Conservation (phyloP, 2,113 vertebrate genomes). For the Microcebus griseorufus region DNA sequence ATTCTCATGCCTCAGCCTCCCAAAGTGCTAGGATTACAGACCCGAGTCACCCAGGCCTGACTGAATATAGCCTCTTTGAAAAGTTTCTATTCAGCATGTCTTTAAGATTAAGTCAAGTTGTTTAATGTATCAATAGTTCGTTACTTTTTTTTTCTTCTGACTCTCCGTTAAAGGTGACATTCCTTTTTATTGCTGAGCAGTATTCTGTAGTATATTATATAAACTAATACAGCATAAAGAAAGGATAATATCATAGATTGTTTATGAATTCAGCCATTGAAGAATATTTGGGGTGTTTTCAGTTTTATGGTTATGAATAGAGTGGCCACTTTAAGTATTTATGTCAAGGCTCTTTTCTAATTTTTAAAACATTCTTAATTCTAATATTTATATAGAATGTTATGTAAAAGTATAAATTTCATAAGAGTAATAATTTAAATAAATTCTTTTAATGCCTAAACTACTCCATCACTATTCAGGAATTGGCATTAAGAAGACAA, state of each 20-base stretch:
- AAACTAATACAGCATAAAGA: background rate
- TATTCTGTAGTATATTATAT: background rate
- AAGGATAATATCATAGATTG: background rate
- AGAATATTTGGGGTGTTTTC: constrained; percentile 4
- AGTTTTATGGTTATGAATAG: background rate
- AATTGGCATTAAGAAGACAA: constrained; percentile 51
- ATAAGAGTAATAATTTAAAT: constrained; percentile 40
- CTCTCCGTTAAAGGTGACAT: background rate
- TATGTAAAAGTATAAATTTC: constrained; percentile 16
- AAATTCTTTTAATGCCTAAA: constrained; percentile 27
- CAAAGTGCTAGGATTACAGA: no score
- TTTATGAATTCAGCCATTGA: background rate
- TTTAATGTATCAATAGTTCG: background rate
- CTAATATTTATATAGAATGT: background rate
- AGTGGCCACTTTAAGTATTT: background rate
- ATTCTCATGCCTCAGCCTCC: no score
- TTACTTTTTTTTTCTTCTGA: background rate
- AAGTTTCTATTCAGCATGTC: no score
- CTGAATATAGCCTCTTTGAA: no score
- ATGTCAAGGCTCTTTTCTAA: background rate
- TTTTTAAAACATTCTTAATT: constrained; percentile 26
- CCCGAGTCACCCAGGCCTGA: no score
- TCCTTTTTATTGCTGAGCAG: background rate
- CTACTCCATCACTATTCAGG: constrained; percentile 23
- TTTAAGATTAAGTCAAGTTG: background rate